Evolutionary conservation across 2,888 invertebrate genomes (phyloP).

Genomic region (Linnaemya tessellans): DNA sequence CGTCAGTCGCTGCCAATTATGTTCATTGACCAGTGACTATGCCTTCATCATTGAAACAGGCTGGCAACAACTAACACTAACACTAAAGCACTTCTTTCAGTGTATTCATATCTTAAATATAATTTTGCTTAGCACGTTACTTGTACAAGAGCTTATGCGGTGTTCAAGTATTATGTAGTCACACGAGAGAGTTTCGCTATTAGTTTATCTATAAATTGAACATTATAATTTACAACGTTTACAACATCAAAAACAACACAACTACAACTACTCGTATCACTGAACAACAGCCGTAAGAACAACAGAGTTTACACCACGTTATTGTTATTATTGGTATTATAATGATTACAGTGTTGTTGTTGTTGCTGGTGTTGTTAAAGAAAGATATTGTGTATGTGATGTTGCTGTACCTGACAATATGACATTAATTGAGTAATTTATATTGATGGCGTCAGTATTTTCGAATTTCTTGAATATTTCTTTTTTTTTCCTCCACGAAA

Average conservation of each 20-base stretch:
- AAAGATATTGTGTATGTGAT: conserved; percentile 40
- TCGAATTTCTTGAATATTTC: conserved; percentile 35
- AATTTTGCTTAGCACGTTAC: conserved; percentile 43
- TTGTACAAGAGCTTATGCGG: conserved; percentile 9
- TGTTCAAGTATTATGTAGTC: conserved; percentile 22
- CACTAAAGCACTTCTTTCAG: no score
- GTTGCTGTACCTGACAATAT: conserved; percentile 75
- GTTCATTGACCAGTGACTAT: no score
- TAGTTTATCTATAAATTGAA: conserved; percentile 65
- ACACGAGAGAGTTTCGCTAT: conserved; percentile 24
- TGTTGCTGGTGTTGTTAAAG: conserved; percentile 5
- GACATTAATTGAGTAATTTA: conserved; percentile 83
- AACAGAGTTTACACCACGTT: conserved; percentile 16
- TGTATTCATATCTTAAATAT: conserved; percentile 34
- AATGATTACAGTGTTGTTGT: conserved; percentile 56
- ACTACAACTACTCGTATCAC: not conserved
- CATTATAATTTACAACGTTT: conserved; percentile 66
- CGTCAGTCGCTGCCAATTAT: no score
- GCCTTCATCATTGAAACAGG: no score
- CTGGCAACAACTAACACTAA: no score
- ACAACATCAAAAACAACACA: conserved; percentile 56
- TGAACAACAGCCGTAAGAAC: conserved; percentile 10
- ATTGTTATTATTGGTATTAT: conserved; percentile 15
- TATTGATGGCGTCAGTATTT: conserved; percentile 78
- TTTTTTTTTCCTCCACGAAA: conserved; percentile 30